Base-by-base conservation (phyloP, 2,888 invertebrate genomes). In the Acleris literana region DNA sequence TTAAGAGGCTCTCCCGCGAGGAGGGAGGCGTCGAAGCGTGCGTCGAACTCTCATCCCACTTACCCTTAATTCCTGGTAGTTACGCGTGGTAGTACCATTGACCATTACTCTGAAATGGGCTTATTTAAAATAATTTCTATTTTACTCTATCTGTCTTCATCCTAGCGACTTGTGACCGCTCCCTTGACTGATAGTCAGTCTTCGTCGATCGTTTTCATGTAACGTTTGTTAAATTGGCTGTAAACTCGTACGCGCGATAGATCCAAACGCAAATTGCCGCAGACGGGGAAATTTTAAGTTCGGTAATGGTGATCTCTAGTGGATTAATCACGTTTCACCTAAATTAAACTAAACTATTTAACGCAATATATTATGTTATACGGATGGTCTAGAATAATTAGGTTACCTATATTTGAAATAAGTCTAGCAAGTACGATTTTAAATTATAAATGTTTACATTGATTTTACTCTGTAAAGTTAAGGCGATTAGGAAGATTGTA, bases 11-110 rank as follows among this genome's bases (percentile, higher is more conserved):
- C 86, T 85, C 78, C 76, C 76, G 76, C 73, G 77, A 70, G 74
- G 71, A 69, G 76, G 81, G 77, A 79, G 79, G 82, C 86, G 86
- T 79, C 79, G 86, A 88, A 89, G 86, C 80, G 81, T 79, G 82
- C 86, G 83, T 86, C 85, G 87, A 87, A 85, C 84, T 86, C 84
- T 84, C 80, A 79, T 88, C 86, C 81, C 79, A 81, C 83, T 88
- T 88, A 87, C 83, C 84, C 71, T 80, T 79, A 81, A 39, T 39
- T 39, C 39, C 33, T 33, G 33, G 9, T 9, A 9, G 9, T 33
- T 33, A 33, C 13, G 39, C 13, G 39, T 13, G 13, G 9, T 13
- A 39, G 4, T 13, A 39, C 39, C 39, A 39, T 13, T 39, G 39
- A 13, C 39, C 39, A 13, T 39, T 9, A 39, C 13, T 11, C 13